A percentile compares a stretch with the other conserved stretches of the same genome.
phyloP scores from a whole-genome alignment of 2,888 invertebrate species.

The Stegophylla sp. region DNA sequence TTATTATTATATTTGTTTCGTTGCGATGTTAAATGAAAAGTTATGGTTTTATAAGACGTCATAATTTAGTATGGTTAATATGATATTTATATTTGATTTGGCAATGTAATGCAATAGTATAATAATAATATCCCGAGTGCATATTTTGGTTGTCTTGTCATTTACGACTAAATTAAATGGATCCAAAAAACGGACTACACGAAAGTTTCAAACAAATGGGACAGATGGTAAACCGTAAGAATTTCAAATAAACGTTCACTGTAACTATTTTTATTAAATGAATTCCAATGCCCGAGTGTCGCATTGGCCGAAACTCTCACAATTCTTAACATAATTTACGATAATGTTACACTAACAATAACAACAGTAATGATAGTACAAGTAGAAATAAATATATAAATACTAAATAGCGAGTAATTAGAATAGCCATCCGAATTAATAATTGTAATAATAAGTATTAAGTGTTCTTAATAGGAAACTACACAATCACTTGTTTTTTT shows the following conservation, averaged over 20 bases:
- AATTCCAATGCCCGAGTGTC: too few species aligned
- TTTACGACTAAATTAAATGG: not conserved
- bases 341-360: too few species aligned
- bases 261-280: too few species aligned
- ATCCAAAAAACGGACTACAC: not conserved
- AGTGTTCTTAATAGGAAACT: too few species aligned
- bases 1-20: constrained; percentile 45
- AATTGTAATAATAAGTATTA: too few species aligned
- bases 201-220: not conserved
- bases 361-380: too few species aligned
- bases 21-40: constrained; percentile 29
- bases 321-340: too few species aligned
- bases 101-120: not conserved
- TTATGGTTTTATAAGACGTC: constrained; percentile 8
- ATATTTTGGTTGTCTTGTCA: not conserved
- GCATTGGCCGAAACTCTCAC: too few species aligned
- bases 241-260: not conserved
- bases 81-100: constrained; percentile 14
- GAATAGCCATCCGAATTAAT: too few species aligned
- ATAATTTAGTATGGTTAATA: constrained; percentile 20
- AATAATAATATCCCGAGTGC: not conserved
- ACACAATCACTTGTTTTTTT: too few species aligned
- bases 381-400: too few species aligned
- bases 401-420: too few species aligned
- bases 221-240: not conserved